phyloP scores from a whole-genome alignment of 2,888 invertebrate species.

The Sarcophaga caerulescens region DNA sequence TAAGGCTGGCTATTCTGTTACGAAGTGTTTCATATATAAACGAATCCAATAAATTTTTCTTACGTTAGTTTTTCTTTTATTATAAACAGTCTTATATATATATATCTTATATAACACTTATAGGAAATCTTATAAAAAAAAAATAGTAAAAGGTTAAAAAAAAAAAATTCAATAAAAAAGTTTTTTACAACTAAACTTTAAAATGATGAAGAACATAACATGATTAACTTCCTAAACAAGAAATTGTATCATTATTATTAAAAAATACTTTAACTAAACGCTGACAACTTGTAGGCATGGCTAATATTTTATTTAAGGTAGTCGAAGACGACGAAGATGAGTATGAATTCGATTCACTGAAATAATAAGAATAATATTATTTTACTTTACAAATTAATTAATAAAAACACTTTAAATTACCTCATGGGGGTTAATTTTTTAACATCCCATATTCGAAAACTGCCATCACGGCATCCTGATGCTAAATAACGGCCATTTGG shows the following conservation, averaged over 20 bases:
- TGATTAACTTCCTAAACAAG: slow-evolving; percentile 76
- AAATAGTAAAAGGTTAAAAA: slow-evolving; percentile 27
- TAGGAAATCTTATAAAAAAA: slow-evolving; percentile 38
- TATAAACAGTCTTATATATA: slow-evolving; percentile 38
- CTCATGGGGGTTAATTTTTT: slow-evolving; percentile 75
- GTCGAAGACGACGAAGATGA: slow-evolving; percentile 71
- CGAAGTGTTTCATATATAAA: too few relatives aligned
- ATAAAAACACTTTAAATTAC: slow-evolving; percentile 63
- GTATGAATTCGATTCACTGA: slow-evolving; percentile 71
- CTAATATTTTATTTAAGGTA: slow-evolving; percentile 75
- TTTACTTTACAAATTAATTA: neutral
- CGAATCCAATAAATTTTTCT: neutral
- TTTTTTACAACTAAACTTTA: slow-evolving; percentile 22
- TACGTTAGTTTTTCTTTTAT: slow-evolving; percentile 26
- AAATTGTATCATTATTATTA: slow-evolving; percentile 76
- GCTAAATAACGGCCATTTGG: slow-evolving; percentile 84
- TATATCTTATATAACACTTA: slow-evolving; percentile 33
- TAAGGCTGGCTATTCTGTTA: too few relatives aligned
- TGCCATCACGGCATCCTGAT: slow-evolving; percentile 86
- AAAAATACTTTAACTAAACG: slow-evolving; percentile 78
- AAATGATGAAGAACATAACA: slow-evolving; percentile 1
- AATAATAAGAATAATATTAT: neutral
- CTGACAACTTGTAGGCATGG: slow-evolving; percentile 76
- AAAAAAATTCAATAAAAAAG: slow-evolving; percentile 17
- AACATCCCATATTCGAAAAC: slow-evolving; percentile 85